phyloP scores from a whole-genome alignment of 2,113 vertebrate genomes.

The Dipodomys merriami region DNA sequence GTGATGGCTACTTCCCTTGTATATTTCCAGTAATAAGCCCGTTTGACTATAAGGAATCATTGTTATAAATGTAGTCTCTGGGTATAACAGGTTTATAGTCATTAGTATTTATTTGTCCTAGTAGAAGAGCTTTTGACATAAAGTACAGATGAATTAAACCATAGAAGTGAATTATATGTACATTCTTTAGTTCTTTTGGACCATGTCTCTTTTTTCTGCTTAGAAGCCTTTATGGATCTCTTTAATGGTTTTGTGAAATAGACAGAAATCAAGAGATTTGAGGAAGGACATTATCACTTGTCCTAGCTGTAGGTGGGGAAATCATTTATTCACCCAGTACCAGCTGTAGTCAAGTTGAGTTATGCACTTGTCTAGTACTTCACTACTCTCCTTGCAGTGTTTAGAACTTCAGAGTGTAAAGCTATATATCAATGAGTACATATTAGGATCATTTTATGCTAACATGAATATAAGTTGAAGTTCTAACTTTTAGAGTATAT shows the following conservation, averaged over 20 bases:
- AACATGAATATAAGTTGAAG: not conserved
- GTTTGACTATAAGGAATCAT: not conserved
- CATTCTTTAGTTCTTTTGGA: not conserved
- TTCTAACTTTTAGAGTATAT: not conserved
- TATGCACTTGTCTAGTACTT: not conserved
- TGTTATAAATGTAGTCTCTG: constrained; percentile 21
- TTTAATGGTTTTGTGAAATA: not conserved
- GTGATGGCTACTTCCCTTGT: not conserved
- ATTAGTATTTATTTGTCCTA: constrained; percentile 26
- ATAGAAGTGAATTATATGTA: constrained; percentile 23
- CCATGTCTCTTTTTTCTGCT: not conserved
- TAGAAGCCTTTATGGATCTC: not conserved
- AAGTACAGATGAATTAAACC: constrained; percentile 21
- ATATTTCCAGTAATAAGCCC: constrained; percentile 29
- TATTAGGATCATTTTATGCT: not conserved
- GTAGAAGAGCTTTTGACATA: constrained; percentile 2
- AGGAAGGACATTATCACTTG: not conserved
- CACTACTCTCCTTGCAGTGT: not conserved
- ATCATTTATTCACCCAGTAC: not conserved
- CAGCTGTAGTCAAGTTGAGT: not conserved
- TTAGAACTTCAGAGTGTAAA: not conserved
- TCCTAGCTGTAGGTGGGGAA: not conserved
- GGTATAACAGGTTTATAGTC: constrained; percentile 11
- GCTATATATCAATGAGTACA: not conserved
- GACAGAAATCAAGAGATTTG: not conserved